A percentile compares a stretch with the other conserved stretches of the same genome.
Evolutionary conservation across 2,113 vertebrate genomes (phyloP).

Genomic region (Oncorhynchus masou): DNA sequence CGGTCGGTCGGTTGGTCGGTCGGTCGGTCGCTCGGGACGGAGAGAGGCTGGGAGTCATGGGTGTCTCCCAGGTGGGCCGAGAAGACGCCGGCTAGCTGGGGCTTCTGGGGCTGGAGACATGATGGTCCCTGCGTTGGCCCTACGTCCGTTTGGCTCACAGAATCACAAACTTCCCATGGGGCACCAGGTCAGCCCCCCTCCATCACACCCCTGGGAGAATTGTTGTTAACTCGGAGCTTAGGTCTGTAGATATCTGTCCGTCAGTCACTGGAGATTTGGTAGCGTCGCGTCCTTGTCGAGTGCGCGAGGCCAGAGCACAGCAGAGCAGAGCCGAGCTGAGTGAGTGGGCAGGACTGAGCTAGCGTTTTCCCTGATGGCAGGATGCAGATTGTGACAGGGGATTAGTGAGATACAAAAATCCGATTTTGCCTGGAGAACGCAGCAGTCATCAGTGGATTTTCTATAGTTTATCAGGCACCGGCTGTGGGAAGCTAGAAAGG

Average conservation of each 20-base stretch:
- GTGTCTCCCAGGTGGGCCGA: conserved; percentile 42
- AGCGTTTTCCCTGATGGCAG: conserved; percentile 70
- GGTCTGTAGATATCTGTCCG: conserved; percentile 16
- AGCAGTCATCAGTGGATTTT: conserved; percentile 77
- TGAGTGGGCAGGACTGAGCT: conserved; percentile 46
- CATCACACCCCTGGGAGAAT: conserved; percentile 46
- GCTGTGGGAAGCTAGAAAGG: conserved; percentile 46
- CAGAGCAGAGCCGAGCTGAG: background rate
- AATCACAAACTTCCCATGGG: conserved; percentile 1
- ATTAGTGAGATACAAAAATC: conserved; percentile 94
- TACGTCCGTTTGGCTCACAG: background rate
- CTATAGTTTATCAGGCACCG: conserved; percentile 77
- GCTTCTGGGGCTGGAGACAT: conserved; percentile 30
- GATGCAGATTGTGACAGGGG: conserved; percentile 90
- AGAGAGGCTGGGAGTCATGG: conserved; percentile 55
- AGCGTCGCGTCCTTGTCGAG: conserved; percentile 5
- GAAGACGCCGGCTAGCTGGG: conserved; percentile 8
- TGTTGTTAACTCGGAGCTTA: conserved; percentile 35
- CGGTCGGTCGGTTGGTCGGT: conserved; percentile 34
- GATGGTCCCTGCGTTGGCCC: background rate
- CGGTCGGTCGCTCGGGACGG: conserved; percentile 15
- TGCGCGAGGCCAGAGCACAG: conserved; percentile 25
- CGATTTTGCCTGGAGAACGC: conserved; percentile 88
- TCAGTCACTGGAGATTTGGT: conserved; percentile 27
- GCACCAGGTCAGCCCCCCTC: conserved; percentile 51